Evolutionary conservation across 1,140 invertebrate species (phyloP), one percentile per base, ranked within the genome.

Genomic region (Caenorhabditis tropicalis): DNA sequence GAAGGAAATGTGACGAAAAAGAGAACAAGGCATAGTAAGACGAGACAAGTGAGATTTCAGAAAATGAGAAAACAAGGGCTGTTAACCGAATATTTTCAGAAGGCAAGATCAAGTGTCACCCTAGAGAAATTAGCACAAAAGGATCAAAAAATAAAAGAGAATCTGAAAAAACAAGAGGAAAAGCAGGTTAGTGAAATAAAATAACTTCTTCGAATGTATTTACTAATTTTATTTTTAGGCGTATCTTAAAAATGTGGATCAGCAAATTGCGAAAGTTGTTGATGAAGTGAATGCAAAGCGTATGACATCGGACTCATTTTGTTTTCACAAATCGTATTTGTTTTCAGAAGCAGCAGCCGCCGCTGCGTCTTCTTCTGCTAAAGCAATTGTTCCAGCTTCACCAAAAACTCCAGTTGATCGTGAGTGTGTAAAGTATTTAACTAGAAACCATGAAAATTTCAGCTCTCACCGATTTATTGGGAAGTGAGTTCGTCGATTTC

Each of bases 1-100:
- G 27, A 74, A n/a, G 65, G 65, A 74, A 74, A 74, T 43, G 65
- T 74, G 65, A 74, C 65, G 12, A 74, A 74, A n/a, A 74, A 74
- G 36, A 74, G 21, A n/a, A 74, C 65, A 15, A 74, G 29, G n/a
- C 65, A 74, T 43, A 74, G 65, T 31, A 74, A 43, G 15, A 21
- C 65, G 10, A 39, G 65, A 74, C 65, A 74, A 43, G 65, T 74
- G n/a, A 39, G 65, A 43, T 6, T 43, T 24, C 36, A 24, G 4
- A 24, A 10, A 46, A 19, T 19, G 6, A 12, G 36, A 10, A 0
- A 74, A 24, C 24, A 1, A 0, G 5, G n/a, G 7, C 24, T 19
- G 24, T 5, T 4, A 10, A 29, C 27, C n/a, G 9, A 29, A 27
- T 1, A 46, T 43, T 74, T 74, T 21, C 65, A 74, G 65, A 74